A percentile compares a stretch with the other conserved stretches of the same genome.
Conservation (phyloP, 2,113 vertebrate genomes). For the Gymnorhina tibicen region DNA sequence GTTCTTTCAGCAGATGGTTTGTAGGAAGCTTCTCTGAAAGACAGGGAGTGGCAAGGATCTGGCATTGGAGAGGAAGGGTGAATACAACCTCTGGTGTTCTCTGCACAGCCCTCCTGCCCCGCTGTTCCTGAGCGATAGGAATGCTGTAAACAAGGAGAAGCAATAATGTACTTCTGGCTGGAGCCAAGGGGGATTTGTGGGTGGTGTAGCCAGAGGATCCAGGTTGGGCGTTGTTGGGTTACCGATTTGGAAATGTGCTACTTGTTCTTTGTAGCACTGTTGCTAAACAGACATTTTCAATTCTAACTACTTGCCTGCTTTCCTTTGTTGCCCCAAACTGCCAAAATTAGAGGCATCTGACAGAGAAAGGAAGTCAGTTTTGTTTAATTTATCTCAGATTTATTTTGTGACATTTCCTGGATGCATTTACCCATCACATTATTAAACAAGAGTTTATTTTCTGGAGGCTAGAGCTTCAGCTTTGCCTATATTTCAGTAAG, state of each 20-base stretch:
- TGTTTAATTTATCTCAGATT: slow-evolving; percentile 37
- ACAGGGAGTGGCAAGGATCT: neutral
- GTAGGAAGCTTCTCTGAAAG: neutral
- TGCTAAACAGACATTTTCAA: neutral
- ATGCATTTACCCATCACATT: slow-evolving; percentile 12
- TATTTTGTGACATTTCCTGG: slow-evolving; percentile 47
- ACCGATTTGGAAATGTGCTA: neutral
- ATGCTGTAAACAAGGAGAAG: neutral
- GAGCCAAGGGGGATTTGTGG: neutral
- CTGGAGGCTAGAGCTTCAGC: slow-evolving; percentile 21
- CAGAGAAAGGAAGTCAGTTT: slow-evolving; percentile 30
- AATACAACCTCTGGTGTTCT: neutral
- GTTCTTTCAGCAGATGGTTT: neutral
- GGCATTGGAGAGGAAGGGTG: neutral
- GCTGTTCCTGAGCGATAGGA: neutral
- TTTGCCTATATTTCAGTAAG: slow-evolving; percentile 20
- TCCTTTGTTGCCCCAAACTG: neutral
- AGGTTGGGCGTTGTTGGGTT: neutral
- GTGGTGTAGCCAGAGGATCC: neutral
- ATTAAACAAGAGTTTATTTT: slow-evolving; percentile 55
- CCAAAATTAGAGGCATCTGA: slow-evolving; percentile 13
- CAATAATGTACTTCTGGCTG: neutral
- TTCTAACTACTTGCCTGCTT: neutral
- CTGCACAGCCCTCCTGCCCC: neutral
- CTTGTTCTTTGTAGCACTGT: neutral